phyloP scores from a whole-genome alignment of 2,113 vertebrate species.

The Leucoraja erinaceus region DNA sequence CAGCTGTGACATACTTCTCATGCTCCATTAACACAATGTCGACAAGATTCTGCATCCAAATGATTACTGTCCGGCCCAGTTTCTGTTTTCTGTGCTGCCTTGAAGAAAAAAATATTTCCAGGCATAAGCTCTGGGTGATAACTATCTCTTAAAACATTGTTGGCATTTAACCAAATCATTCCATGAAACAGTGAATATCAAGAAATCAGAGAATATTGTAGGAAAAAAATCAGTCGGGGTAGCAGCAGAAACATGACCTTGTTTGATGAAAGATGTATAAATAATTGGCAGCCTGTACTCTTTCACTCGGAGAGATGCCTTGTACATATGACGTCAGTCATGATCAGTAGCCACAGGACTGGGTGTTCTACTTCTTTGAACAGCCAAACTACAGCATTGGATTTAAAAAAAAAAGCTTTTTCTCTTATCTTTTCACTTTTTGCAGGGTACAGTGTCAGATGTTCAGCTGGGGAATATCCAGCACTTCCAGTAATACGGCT shows the following conservation, averaged over 20 bases:
- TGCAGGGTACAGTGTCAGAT: too few species aligned
- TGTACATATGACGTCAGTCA: background rate
- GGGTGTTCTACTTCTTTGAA: background rate
- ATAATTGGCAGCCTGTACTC: background rate
- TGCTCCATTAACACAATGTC: background rate
- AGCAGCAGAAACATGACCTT: background rate
- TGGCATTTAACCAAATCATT: background rate
- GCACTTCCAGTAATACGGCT: background rate
- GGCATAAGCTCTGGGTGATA: background rate
- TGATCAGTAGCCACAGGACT: background rate
- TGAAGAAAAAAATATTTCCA: conserved; percentile 8
- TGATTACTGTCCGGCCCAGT: background rate
- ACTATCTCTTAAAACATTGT: background rate
- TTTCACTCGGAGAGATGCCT: background rate
- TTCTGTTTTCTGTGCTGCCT: background rate
- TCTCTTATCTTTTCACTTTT: too few species aligned
- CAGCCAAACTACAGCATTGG: too few species aligned
- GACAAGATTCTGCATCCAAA: background rate
- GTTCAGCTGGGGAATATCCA: background rate
- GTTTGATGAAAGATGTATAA: background rate
- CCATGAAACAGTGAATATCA: background rate
- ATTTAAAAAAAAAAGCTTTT: too few species aligned
- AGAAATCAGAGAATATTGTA: conserved; percentile 15
- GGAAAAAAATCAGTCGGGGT: background rate
- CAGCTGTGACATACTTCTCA: background rate